These are phyloP conservation scores for Rachycentron canadum DNA, from an alignment of 2,797 vertebrate genomes.

Conservation along the genomic window DNA sequence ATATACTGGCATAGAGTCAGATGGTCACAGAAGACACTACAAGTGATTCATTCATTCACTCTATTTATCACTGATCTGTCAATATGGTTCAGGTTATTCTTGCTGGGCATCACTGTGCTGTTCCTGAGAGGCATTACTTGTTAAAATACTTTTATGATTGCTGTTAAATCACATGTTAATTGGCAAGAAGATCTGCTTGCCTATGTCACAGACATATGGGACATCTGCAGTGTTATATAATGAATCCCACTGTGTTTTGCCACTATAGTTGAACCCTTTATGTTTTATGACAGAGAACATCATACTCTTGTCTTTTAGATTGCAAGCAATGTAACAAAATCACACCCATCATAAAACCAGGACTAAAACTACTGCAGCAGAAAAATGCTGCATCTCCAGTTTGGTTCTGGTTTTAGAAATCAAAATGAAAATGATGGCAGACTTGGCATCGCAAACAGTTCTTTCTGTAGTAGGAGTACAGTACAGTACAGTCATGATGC, in stretches of 20 bases:
- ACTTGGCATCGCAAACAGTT: background rate
- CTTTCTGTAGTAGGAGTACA: background rate
- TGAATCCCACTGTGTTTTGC: background rate
- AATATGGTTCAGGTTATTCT: background rate
- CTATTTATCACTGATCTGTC: background rate
- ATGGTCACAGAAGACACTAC: background rate
- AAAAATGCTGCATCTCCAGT: too few relatives aligned
- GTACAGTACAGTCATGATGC: background rate
- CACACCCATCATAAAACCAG: too few relatives aligned
- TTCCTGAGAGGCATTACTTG: background rate
- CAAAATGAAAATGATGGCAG: background rate
- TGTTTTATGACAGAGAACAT: too few relatives aligned
- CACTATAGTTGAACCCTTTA: too few relatives aligned
- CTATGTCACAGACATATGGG: background rate
- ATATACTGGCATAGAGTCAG: background rate
- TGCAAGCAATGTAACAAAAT: background rate
- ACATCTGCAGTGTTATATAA: background rate
- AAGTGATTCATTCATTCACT: background rate
- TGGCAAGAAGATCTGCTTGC: background rate
- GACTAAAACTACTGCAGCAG: too few relatives aligned
- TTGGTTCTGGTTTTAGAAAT: background rate
- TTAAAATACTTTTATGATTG: constrained; percentile 3
- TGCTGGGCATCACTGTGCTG: background rate
- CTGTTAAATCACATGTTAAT: background rate
- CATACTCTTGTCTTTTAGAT: too few relatives aligned